Percentiles rank a stretch among this genome's conserved stretches.
Conservation (phyloP, 1,140 invertebrate species). For the Drosophila insularis region DNA sequence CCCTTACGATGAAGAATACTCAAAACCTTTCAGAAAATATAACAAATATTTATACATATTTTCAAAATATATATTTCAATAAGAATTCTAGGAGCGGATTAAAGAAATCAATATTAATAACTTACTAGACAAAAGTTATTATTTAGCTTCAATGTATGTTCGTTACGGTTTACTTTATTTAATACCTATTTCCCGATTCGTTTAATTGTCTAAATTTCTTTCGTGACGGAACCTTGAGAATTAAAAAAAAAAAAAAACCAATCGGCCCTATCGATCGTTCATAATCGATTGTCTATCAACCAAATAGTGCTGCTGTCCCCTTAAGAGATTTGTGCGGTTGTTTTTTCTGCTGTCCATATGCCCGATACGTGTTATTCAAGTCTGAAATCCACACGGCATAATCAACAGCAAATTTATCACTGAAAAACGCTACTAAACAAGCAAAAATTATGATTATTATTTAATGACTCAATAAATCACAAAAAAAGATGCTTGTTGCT, state of each 20-base stretch:
- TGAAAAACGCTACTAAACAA: slow-evolving; percentile 44
- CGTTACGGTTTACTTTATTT: too few relatives aligned
- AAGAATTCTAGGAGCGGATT: too few relatives aligned
- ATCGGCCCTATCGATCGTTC: not conserved
- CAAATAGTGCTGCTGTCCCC: not conserved
- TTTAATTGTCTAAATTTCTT: too few relatives aligned
- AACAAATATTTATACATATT: too few relatives aligned
- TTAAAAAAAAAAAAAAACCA: not conserved
- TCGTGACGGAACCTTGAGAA: not conserved
- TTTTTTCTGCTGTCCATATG: not conserved
- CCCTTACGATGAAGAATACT: too few relatives aligned
- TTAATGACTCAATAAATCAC: slow-evolving; percentile 76
- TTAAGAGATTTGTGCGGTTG: not conserved
- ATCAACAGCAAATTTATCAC: slow-evolving; percentile 24
- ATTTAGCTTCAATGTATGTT: too few relatives aligned
- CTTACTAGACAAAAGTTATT: too few relatives aligned
- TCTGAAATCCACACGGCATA: slow-evolving; percentile 8
- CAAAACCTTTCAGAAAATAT: too few relatives aligned
- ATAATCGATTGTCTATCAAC: not conserved
- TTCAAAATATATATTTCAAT: too few relatives aligned
- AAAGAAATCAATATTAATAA: too few relatives aligned
- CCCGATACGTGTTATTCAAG: not conserved
- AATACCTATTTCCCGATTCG: too few relatives aligned
- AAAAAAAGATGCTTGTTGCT: slow-evolving; percentile 36
- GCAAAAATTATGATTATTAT: slow-evolving; percentile 71